phyloP scores from a whole-genome alignment of 2,113 vertebrate species.

The Azemiops feae region DNA sequence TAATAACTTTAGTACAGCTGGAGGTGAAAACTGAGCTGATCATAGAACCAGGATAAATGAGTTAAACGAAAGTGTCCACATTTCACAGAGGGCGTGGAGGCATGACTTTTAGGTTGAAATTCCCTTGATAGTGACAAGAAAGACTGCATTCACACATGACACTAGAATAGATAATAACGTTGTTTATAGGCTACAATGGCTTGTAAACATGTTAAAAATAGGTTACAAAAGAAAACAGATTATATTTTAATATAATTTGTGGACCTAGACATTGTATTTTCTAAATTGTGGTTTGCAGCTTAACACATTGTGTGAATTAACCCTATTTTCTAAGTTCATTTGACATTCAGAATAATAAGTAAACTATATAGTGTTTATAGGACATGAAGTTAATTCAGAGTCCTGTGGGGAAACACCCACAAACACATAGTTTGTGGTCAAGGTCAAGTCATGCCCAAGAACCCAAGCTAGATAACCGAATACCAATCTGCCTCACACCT shows the following conservation, averaged over 20 bases:
- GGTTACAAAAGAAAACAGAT: background rate
- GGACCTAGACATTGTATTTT: background rate
- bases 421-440: too few species aligned
- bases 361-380: background rate
- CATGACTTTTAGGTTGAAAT: background rate
- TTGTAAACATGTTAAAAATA: background rate
- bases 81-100: background rate
- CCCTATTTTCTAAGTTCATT: background rate
- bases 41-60: background rate
- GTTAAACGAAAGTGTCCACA: background rate
- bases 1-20: background rate
- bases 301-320: background rate
- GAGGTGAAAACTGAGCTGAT: background rate
- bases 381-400: background rate
- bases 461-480: background rate
- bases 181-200: background rate
- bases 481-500: background rate
- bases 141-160: background rate
- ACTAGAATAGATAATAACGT: background rate
- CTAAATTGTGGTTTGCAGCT: background rate
- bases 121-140: background rate
- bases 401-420: background rate
- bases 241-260: background rate
- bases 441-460: background rate
- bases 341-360: background rate